These are phyloP conservation scores for Drosophila phalerata DNA, from an alignment of 2,888 invertebrate species.

Conservation along the genomic window DNA sequence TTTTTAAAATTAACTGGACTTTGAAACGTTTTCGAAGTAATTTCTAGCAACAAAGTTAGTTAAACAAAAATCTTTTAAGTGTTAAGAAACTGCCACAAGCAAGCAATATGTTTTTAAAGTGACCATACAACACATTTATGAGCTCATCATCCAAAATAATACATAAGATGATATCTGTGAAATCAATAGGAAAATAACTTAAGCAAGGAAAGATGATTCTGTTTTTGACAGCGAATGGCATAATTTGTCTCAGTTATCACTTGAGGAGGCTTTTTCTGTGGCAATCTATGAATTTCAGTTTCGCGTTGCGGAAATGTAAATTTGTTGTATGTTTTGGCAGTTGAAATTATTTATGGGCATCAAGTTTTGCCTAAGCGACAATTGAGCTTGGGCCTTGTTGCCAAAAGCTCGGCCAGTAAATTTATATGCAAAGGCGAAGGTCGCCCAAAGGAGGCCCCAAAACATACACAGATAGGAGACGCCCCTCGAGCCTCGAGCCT, in stretches of 20 bases:
- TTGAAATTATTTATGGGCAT: constrained; percentile 55
- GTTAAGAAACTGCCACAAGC: background rate
- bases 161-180: constrained; percentile 4
- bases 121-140: constrained; percentile 5
- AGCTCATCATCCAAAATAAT: constrained; percentile 1
- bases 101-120: background rate
- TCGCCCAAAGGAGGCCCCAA: constrained; percentile 23
- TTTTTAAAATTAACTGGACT: too few relatives aligned
- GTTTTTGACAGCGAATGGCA: constrained; percentile 19
- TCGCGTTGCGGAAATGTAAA: constrained; percentile 48
- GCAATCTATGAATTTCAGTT: constrained; percentile 9
- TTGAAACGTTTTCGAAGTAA: too few relatives aligned
- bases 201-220: constrained; percentile 1
- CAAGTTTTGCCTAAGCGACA: constrained; percentile 34
- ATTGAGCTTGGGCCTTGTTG: constrained; percentile 22
- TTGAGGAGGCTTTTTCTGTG: background rate
- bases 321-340: constrained; percentile 42
- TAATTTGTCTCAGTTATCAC: constrained; percentile 22
- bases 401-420: constrained; percentile 54
- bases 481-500: constrained; percentile 6
- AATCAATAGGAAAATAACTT: constrained; percentile 4
- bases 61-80: background rate
- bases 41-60: background rate
- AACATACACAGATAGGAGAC: background rate
- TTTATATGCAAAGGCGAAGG: constrained; percentile 75